These are phyloP conservation scores for Frankliniella intonsa DNA, from an alignment of 2,888 invertebrate genomes.

Conservation along the genomic window DNA sequence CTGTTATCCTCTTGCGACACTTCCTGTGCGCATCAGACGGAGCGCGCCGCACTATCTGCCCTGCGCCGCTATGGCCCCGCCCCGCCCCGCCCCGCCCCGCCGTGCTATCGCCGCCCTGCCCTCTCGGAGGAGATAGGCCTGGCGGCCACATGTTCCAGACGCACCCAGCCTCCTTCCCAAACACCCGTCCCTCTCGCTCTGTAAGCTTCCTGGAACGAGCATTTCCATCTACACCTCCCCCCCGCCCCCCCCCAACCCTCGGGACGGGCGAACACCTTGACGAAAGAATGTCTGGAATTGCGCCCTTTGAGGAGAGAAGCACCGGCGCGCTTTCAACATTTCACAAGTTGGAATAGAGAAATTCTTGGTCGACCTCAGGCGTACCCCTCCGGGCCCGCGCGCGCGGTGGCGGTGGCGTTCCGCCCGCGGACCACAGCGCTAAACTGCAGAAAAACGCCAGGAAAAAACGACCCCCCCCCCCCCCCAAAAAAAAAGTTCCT, in stretches of 20 bases:
- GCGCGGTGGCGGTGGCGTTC: too few relatives aligned
- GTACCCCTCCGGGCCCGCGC: too few relatives aligned
- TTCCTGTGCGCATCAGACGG: too few relatives aligned
- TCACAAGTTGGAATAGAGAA: not conserved
- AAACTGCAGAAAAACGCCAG: too few relatives aligned
- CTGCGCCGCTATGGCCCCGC: not conserved
- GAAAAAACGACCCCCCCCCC: too few relatives aligned
- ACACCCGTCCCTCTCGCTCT: not conserved
- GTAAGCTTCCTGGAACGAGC: not conserved
- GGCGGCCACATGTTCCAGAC: not conserved
- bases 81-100: not conserved
- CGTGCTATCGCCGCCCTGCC: not conserved
- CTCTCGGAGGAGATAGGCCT: not conserved
- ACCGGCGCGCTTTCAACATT: not conserved
- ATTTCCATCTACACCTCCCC: not conserved
- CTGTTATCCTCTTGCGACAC: too few relatives aligned
- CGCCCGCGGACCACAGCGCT: too few relatives aligned
- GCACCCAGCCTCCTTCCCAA: not conserved
- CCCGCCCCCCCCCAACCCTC: not conserved
- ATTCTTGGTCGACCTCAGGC: too few relatives aligned
- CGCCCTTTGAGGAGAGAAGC: not conserved
- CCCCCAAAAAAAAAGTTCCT: too few relatives aligned
- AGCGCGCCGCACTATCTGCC: not conserved
- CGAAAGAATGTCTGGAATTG: not conserved
- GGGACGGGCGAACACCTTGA: not conserved